Conservation (phyloP, 2,888 invertebrate species). For the Papilio gigon region DNA sequence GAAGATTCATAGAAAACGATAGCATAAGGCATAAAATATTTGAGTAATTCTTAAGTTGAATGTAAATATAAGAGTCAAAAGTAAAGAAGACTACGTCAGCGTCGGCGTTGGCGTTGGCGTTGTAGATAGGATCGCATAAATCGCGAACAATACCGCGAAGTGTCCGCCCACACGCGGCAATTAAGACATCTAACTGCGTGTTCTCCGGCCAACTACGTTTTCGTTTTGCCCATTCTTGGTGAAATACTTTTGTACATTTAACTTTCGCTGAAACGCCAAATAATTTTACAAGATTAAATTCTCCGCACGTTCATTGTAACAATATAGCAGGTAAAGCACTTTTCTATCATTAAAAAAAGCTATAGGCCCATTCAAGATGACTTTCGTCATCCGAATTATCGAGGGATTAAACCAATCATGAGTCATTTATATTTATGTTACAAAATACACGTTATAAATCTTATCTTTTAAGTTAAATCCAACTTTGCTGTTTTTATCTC, state of each 20-base stretch:
- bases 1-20: no score
- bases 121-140: constrained; percentile 38
- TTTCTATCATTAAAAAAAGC: no score
- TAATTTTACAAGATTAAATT: not conserved
- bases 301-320: not conserved
- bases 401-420: no score
- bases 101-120: constrained; percentile 15
- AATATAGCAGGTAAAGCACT: no score
- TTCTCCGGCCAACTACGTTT: constrained; percentile 37
- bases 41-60: constrained; percentile 47
- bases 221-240: constrained; percentile 30
- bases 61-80: constrained; percentile 22
- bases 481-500: constrained; percentile 1
- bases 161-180: constrained; percentile 39
- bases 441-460: not conserved
- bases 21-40: not conserved
- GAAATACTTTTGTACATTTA: constrained; percentile 21
- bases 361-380: no score
- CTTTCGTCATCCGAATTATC: no score
- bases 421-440: no score
- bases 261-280: constrained; percentile 14
- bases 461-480: not conserved
- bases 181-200: constrained; percentile 35
- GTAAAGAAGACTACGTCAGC: constrained; percentile 31
- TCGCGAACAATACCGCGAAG: constrained; percentile 33